Conservation (phyloP, 2,113 vertebrate genomes). For the Crypturellus undulatus region DNA sequence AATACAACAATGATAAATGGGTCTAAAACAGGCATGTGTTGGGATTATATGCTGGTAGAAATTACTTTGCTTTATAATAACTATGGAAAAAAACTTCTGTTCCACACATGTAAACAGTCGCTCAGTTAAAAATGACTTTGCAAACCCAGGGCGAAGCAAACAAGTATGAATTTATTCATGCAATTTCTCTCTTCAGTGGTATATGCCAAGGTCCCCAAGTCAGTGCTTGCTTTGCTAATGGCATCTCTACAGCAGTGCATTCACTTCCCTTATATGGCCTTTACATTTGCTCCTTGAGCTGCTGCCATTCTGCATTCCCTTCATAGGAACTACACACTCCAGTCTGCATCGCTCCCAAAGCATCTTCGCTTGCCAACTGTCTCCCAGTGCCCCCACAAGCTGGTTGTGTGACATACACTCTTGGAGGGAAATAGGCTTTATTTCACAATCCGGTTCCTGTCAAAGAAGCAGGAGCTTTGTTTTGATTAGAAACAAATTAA, state of each 20-base stretch:
- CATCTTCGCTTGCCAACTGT: conserved; percentile 25
- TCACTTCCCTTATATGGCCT: conserved; percentile 63
- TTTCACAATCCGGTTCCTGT: conserved; percentile 15
- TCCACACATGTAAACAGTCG: conserved; percentile 29
- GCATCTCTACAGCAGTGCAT: conserved; percentile 46
- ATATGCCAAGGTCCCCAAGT: conserved; percentile 51
- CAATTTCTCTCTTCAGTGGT: conserved; percentile 34
- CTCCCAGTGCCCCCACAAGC: conserved; percentile 27
- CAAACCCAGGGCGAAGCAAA: conserved; percentile 15
- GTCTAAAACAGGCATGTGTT: not conserved
- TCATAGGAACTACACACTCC: not conserved
- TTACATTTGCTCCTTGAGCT: conserved; percentile 33
- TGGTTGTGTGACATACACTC: not conserved
- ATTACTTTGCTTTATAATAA: conserved; percentile 25
- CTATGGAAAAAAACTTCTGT: conserved; percentile 36
- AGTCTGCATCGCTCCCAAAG: conserved; percentile 34
- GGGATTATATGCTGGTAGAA: conserved; percentile 1
- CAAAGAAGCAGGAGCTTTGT: not conserved
- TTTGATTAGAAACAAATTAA: conserved; percentile 38
- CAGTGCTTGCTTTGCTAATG: conserved; percentile 54
- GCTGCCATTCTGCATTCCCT: conserved; percentile 40
- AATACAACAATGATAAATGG: conserved; percentile 7
- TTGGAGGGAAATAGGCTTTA: not conserved
- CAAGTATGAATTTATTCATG: conserved; percentile 40
- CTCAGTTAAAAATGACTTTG: conserved; percentile 35